Conservation (phyloP, 2,888 invertebrate species). For the Daptonema setosum region DNA sequence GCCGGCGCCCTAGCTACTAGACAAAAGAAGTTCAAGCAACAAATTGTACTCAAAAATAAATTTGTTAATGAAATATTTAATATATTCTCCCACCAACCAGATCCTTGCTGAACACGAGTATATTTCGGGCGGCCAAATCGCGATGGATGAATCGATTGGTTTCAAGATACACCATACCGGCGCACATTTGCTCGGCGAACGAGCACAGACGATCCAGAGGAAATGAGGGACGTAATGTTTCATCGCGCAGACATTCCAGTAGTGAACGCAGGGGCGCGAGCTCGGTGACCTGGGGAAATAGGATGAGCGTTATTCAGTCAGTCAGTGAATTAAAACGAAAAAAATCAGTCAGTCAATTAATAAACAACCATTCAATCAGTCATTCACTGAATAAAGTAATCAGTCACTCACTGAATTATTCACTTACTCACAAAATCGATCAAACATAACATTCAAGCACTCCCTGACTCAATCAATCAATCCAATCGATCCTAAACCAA, state of each 20-base stretch:
- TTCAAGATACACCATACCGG: slow-evolving; percentile 93
- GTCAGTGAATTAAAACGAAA: too few relatives aligned
- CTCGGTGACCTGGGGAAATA: slow-evolving; percentile 69
- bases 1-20: too few relatives aligned
- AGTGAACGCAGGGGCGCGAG: slow-evolving; percentile 79
- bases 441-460: too few relatives aligned
- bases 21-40: too few relatives aligned
- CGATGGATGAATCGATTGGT: slow-evolving; percentile 84
- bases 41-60: not conserved
- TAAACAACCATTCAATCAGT: too few relatives aligned
- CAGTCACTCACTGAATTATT: too few relatives aligned
- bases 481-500: slow-evolving; percentile 17
- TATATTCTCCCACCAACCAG: slow-evolving; percentile 38
- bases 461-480: too few relatives aligned
- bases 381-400: slow-evolving; percentile 92
- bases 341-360: too few relatives aligned
- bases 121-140: slow-evolving; percentile 88
- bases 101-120: slow-evolving; percentile 81
- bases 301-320: too few relatives aligned
- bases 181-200: slow-evolving; percentile 81
- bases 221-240: slow-evolving; percentile 66
- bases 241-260: slow-evolving; percentile 80
- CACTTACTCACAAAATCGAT: too few relatives aligned
- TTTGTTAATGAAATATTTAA: too few relatives aligned
- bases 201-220: slow-evolving; percentile 74